These are phyloP conservation scores for Aethina tumida DNA, from an alignment of 1,140 invertebrate genomes.

Conservation along the genomic window DNA sequence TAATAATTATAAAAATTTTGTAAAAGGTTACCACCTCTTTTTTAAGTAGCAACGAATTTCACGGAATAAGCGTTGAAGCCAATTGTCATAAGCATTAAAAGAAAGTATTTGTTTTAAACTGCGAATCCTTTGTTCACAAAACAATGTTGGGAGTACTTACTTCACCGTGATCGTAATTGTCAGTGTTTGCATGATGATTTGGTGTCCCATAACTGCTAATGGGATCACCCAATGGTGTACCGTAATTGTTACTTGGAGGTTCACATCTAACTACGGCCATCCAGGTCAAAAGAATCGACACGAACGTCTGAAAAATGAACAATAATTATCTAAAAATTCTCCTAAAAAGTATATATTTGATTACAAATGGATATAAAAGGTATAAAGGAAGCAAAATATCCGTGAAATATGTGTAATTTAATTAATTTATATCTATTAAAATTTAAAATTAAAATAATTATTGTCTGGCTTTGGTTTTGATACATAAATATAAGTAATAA, in stretches of 20 bases:
- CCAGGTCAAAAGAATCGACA: background rate
- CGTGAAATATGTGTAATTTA: too few species aligned
- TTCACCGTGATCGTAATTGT: slow-evolving; percentile 23
- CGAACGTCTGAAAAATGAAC: background rate
- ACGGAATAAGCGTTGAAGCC: background rate
- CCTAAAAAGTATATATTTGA: slow-evolving; percentile 1
- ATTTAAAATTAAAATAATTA: slow-evolving; percentile 2
- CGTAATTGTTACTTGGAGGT: slow-evolving; percentile 20
- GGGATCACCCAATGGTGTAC: slow-evolving; percentile 19
- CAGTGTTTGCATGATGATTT: slow-evolving; percentile 18
- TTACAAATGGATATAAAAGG: too few species aligned
- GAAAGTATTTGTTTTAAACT: too few species aligned
- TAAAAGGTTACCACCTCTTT: background rate
- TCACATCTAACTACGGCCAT: slow-evolving; percentile 12
- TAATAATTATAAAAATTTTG: background rate
- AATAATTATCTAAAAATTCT: background rate
- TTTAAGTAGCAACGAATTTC: background rate
- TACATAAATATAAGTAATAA: too few species aligned
- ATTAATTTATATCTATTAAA: background rate
- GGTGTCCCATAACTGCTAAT: slow-evolving; percentile 20
- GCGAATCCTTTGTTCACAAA: background rate
- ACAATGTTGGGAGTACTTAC: slow-evolving; percentile 9
- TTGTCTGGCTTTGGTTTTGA: too few species aligned
- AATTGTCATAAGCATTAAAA: slow-evolving; percentile 6
- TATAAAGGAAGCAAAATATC: too few species aligned